Evolutionary conservation across 2,797 vertebrate genomes (phyloP).

Genomic region (Erethizon dorsatum): DNA sequence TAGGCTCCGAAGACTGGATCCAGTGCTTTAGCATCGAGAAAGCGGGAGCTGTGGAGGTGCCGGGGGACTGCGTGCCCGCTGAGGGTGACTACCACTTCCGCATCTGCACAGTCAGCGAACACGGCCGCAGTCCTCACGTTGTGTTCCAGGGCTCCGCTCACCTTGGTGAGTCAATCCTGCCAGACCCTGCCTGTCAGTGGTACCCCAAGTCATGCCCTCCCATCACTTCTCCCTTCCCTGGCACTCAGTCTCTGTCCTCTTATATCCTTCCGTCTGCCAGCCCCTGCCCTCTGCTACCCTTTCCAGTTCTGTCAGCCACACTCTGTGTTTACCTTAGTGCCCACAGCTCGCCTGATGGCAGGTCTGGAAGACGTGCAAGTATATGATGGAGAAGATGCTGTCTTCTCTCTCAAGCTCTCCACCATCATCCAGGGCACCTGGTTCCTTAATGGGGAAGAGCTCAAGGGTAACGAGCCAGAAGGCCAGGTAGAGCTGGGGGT

Average conservation of each 20-base stretch:
- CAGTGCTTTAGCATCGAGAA: conserved; percentile 96
- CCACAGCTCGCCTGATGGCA: conserved; percentile 94
- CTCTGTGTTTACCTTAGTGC: conserved; percentile 90
- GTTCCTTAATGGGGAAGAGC: conserved; percentile 93
- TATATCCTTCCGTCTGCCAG: background rate
- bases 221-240: background rate
- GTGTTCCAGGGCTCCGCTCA: conserved; percentile 95
- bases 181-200: rapidly evolving
- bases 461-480: conserved; percentile 92
- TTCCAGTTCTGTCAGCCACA: conserved; percentile 50
- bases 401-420: conserved; percentile 95
- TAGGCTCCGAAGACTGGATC: conserved; percentile 94
- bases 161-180: conserved; percentile 91
- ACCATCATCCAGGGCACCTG: conserved; percentile 94
- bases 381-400: conserved; percentile 92
- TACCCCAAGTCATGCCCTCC: background rate
- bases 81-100: conserved; percentile 97
- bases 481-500: conserved; percentile 79
- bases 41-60: conserved; percentile 95
- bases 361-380: conserved; percentile 94
- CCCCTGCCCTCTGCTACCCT: background rate
- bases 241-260: background rate
- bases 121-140: conserved; percentile 95
- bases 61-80: conserved; percentile 95
- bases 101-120: conserved; percentile 95